Evolutionary conservation across 2,797 vertebrate genomes (phyloP), one percentile per base, ranked within the genome.

Genomic region (Scarus forsteni): DNA sequence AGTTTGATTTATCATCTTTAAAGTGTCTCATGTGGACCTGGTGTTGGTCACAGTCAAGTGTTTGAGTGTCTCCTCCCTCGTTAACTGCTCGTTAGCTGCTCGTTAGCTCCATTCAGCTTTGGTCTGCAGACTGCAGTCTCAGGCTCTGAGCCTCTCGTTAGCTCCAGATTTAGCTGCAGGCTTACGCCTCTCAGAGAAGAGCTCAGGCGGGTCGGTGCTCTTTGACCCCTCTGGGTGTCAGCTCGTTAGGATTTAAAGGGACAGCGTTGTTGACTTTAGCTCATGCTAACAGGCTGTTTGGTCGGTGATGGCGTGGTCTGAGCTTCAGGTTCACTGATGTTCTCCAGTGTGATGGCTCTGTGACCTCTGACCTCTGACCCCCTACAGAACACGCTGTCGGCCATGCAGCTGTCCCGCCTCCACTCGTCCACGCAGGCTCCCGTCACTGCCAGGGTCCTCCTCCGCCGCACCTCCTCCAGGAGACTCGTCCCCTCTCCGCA

Each of bases 361-460:
- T 27, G 27, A 27, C 27, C 27, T 27, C 27, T 27, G 27, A 27
- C 27, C 27, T 27, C 27, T 27, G 27, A 27, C 27, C 27, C 27
- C 27, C 8, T 73, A 7, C 88, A 94, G 96, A 90, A 87, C 43
- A 92, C 92, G 48, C 93, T 97, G 66, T 94, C 95, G 1, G 79
- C 91, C 3, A 91, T 96, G 90, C 92, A 95, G 46, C 75, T 94
- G 80, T 88, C 89, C 43, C 90, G 78, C 8, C 85, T 95, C 60
- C 93, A 92, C 55, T 83, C 85, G 3, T 87, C 92, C 72, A 77
- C 93, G 34, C 85, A 63, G 62, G 85, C 88, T 8, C 90, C 91
- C 0, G 90, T 93, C 34, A 88, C 95, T 3, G 94, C 91, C 2
- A 94, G 92, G 69, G 90, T 92, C 48, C 91, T 93, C 11, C 92